Percentiles rank a stretch among this genome's conserved stretches.
Evolutionary conservation across 2,113 vertebrate species (phyloP).

Genomic region (Helogale parvula): DNA sequence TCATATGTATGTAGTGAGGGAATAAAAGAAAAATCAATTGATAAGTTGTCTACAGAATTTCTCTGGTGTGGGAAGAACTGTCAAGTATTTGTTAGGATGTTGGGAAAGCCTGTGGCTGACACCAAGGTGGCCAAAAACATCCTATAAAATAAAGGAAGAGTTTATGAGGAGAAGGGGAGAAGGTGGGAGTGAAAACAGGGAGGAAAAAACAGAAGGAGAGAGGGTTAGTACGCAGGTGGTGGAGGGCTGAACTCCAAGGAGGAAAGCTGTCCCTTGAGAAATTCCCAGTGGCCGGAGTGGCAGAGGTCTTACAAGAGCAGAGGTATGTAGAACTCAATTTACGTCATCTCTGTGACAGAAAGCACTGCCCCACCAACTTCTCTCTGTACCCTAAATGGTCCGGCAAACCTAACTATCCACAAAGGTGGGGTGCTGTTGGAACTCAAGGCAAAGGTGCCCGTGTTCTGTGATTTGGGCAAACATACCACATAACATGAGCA

Average conservation of each 20-base stretch:
- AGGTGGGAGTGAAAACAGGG: background rate
- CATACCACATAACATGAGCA: background rate
- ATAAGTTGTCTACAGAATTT: background rate
- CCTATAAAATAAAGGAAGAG: background rate
- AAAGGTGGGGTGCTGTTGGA: background rate
- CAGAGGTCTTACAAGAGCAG: background rate
- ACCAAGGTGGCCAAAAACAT: background rate
- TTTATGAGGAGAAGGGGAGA: background rate
- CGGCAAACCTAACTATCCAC: background rate
- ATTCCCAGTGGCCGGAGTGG: background rate
- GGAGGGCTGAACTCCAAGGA: background rate
- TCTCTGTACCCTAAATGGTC: background rate
- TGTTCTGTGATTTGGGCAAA: background rate
- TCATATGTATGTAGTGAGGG: background rate
- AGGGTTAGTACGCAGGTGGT: fast-evolving
- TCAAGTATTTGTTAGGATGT: background rate
- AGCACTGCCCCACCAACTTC: no score
- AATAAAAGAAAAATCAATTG: background rate
- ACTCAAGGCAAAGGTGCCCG: background rate
- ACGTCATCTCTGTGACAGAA: background rate
- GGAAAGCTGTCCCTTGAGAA: background rate
- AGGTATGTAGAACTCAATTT: background rate
- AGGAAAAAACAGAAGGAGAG: background rate
- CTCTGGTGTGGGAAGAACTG: background rate
- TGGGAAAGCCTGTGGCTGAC: background rate